phyloP scores from a whole-genome alignment of 2,888 invertebrate species.

The Mythimna loreyi region DNA sequence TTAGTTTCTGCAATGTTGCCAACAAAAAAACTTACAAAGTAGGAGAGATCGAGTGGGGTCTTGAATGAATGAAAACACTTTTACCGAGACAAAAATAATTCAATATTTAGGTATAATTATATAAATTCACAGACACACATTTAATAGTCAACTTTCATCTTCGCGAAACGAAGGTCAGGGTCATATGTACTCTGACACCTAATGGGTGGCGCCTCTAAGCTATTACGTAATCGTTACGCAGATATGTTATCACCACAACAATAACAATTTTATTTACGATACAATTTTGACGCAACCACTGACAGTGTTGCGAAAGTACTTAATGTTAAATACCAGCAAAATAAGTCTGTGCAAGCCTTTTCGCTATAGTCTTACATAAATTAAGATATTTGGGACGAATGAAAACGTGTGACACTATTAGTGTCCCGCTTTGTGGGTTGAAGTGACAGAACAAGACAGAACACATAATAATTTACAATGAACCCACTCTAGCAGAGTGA shows the following conservation, averaged over 20 bases:
- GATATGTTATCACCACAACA: background rate
- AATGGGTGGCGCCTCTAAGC: too few relatives aligned
- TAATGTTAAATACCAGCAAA: background rate
- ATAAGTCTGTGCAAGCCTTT: background rate
- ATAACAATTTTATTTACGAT: background rate
- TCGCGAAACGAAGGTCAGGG: too few relatives aligned
- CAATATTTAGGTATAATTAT: too few relatives aligned
- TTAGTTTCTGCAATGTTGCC: too few relatives aligned
- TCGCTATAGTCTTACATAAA: background rate
- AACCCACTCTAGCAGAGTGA: background rate
- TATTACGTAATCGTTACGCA: conserved; percentile 7
- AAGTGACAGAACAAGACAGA: background rate
- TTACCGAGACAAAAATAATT: too few relatives aligned
- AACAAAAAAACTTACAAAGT: too few relatives aligned
- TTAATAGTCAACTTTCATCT: too few relatives aligned
- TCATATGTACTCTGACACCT: too few relatives aligned
- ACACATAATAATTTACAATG: background rate
- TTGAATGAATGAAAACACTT: too few relatives aligned
- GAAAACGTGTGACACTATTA: background rate
- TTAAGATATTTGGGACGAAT: background rate
- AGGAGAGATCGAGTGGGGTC: too few relatives aligned
- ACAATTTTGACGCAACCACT: background rate
- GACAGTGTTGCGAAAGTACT: background rate
- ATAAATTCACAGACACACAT: too few relatives aligned
- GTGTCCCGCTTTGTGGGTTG: background rate